Conservation (phyloP, 2,797 vertebrate species). For the Echeneis naucrates region DNA sequence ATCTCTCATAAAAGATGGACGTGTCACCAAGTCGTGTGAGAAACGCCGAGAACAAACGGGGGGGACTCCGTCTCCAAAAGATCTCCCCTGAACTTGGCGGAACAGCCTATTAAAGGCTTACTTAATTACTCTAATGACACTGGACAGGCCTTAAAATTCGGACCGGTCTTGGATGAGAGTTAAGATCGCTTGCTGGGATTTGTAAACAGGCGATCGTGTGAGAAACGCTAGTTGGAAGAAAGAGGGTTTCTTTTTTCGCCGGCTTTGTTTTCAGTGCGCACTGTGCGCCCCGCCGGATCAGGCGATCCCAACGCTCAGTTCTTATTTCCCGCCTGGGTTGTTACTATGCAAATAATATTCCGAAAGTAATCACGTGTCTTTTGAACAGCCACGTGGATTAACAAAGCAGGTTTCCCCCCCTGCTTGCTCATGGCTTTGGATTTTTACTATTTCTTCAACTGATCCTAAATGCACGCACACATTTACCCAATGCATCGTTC, state of each 20-base stretch:
- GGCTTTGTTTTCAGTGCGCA: constrained; percentile 86
- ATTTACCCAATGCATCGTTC: constrained; percentile 88
- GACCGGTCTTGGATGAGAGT: constrained; percentile 87
- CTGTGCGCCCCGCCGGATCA: constrained; percentile 85
- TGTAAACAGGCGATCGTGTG: constrained; percentile 91
- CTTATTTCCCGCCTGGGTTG: constrained; percentile 85
- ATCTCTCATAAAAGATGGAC: constrained; percentile 94
- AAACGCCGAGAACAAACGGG: constrained; percentile 96
- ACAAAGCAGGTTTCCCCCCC: constrained; percentile 94
- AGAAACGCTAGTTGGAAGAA: constrained; percentile 87
- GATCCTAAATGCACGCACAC: constrained; percentile 95
- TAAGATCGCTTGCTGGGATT: constrained; percentile 90
- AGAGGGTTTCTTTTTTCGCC: constrained; percentile 81
- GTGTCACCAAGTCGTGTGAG: constrained; percentile 99
- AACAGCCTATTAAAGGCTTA: constrained; percentile 99
- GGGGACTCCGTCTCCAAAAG: constrained; percentile 95
- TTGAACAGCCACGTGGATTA: constrained; percentile 97
- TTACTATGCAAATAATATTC: constrained; percentile 91
- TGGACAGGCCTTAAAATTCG: constrained; percentile 97
- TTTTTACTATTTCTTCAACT: constrained; percentile 89
- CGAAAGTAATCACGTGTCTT: constrained; percentile 91
- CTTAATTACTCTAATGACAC: constrained; percentile 99
- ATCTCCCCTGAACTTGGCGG: constrained; percentile 98
- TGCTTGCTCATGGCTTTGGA: constrained; percentile 85
- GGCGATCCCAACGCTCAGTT: constrained; percentile 78